Evolutionary conservation across 2,797 vertebrate genomes (phyloP).

Genomic region (Thalassophryne amazonica): DNA sequence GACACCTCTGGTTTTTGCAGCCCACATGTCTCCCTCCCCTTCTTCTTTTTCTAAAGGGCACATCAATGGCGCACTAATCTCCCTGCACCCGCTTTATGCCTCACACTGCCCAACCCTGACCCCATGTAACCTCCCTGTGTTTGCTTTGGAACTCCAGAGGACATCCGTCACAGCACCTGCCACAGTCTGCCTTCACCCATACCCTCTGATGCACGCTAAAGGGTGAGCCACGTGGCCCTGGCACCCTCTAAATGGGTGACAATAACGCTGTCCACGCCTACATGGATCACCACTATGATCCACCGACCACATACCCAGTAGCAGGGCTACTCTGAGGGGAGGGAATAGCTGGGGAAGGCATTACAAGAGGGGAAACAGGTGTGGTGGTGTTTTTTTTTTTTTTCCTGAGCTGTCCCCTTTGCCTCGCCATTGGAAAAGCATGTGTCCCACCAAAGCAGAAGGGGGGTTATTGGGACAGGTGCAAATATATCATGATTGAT

Average conservation of each 20-base stretch:
- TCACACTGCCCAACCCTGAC: slow-evolving; percentile 60
- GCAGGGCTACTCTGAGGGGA: slow-evolving; percentile 33
- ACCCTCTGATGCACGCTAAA: slow-evolving; percentile 51
- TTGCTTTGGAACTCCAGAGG: slow-evolving; percentile 65
- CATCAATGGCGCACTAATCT: slow-evolving; percentile 58
- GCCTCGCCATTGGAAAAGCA: slow-evolving; percentile 25
- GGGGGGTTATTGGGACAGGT: slow-evolving; percentile 5
- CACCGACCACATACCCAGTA: slow-evolving; percentile 23
- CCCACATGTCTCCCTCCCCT: slow-evolving; percentile 5
- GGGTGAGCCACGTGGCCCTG: slow-evolving; percentile 62
- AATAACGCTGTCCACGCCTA: slow-evolving; percentile 66
- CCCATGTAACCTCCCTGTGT: slow-evolving; percentile 58
- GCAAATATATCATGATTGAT: too few species aligned
- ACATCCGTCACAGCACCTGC: slow-evolving; percentile 77
- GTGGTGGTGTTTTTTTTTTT: slow-evolving; percentile 56
- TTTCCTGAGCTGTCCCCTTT: slow-evolving; percentile 43
- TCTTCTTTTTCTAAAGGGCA: slow-evolving; percentile 45
- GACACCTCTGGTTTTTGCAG: slow-evolving; percentile 40
- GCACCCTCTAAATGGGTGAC: slow-evolving; percentile 73
- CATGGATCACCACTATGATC: slow-evolving; percentile 47
- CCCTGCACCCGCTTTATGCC: slow-evolving; percentile 43
- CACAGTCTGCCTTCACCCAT: slow-evolving; percentile 52
- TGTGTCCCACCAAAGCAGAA: slow-evolving; percentile 26
- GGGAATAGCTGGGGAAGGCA: slow-evolving; percentile 23
- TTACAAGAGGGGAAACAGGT: slow-evolving; percentile 64